Evolutionary conservation across 1,140 invertebrate species (phyloP), one percentile per base, ranked within the genome.

Genomic region (Mizuhopecten yessoensis): DNA sequence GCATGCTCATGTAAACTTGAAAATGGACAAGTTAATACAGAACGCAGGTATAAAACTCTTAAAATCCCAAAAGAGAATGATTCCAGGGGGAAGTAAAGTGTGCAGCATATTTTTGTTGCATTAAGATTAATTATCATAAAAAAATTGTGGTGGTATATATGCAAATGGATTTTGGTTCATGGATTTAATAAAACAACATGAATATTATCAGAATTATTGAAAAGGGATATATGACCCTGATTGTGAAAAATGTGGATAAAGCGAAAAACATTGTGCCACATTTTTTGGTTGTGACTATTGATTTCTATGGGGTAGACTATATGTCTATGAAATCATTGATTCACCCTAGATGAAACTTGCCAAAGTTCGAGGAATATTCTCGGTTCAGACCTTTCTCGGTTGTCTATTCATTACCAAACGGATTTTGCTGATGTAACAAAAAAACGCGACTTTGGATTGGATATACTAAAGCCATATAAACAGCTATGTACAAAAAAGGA

Each of bases 271-370:
- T 75, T 7, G 13, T n/a, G 2, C 23, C n/a, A 75, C 29, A n/a
- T n/a, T 75, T 75, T 75, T 75, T 75, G 57, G 57, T 75, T n/a
- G 57, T 75, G 57, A 75, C 57, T 75, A 75, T 75, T 75, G 57
- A 75, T 75, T 75, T 75, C 23, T 75, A 29, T 75, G n/a, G 57
- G 57, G 57, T 75, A 75, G 57, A 75, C 57, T 29, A 29, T n/a
- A 75, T 75, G 57, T 75, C 57, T 75, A 75, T 11, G 29, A 75
- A 75, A 17, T 75, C 57, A 75, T 75, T 75, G 57, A 75, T 75
- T 75, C 57, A n/a, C 57, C n/a, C 29, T 17, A 11, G 42, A 45
- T 45, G 42, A 75, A 75, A 75, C 57, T 75, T 29, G n/a, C 57
- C 11, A 75, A n/a, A 17, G 57, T n/a, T n/a, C 9, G 5, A n/a